Base-by-base conservation (phyloP, 2,113 vertebrate species). In the Tauraco erythrolophus region DNA sequence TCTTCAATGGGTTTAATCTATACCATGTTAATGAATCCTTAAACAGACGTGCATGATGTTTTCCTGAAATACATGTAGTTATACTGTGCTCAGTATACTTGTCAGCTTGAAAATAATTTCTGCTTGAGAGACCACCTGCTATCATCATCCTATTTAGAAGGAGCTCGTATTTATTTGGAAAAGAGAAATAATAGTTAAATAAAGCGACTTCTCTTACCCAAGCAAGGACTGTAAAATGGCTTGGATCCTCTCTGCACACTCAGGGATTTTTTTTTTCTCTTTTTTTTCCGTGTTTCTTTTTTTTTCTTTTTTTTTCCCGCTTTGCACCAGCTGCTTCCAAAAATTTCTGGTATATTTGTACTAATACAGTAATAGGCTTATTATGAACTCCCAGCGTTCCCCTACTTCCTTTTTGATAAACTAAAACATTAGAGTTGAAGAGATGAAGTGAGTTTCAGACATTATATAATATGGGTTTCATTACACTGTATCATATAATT, bases 21-120 rank as follows among this genome's bases (percentile, higher is more conserved):
- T 92, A 98, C 96, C 94, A 94, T 75, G 95, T 97, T 98, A 97
- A 98, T 96, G 97, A 98, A 97, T 97, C 96, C 96, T 97, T 96
- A 97, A 98, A 96, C 97, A 98, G 97, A 96, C 96, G 70, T 94
- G 92, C 96, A 96, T 14, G 66, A 84, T 96, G 81, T 92, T 96
- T 96, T 94, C 83, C 95, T 89, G 94, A 95, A 96, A 94, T 96
- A 96, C 93, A 92, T 85, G 77, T 90, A 95, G 94, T 94, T 96
- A 89, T 51, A 93, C 54, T 31, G 50, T 70, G 78, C 88, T 89
- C 76, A 69, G 80, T 95, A 8, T 94, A 91, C 88, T 86, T 83
- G 89, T 95, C 95, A 97, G 94, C 96, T 89, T 92, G 93, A 82
- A 96, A 95, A 95, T 97, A 94, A 94, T 96, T 96, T 96, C 91